Conservation (phyloP, 2,113 vertebrate species). For the Falcunculus frontatus region DNA sequence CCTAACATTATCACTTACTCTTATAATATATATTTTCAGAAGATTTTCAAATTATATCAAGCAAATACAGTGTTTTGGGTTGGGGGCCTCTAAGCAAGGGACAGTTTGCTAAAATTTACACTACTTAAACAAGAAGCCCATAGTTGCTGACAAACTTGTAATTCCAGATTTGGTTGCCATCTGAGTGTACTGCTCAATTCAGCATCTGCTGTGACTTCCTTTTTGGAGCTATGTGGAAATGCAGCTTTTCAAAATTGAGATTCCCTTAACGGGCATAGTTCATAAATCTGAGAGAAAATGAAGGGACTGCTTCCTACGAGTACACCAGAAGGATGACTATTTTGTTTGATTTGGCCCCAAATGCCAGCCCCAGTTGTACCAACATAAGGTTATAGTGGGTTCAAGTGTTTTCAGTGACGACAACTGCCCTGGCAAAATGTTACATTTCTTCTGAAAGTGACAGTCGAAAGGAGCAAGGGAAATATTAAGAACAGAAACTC, state of each 20-base stretch:
- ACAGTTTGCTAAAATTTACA: background rate
- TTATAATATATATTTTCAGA: background rate
- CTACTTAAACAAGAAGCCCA: background rate
- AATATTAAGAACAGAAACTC: background rate
- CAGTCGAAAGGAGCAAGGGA: background rate
- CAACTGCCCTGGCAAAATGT: background rate
- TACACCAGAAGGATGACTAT: background rate
- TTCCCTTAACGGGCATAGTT: background rate
- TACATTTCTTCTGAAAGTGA: background rate
- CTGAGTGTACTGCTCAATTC: background rate
- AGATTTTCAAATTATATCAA: background rate
- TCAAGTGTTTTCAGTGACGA: background rate
- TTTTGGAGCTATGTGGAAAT: background rate
- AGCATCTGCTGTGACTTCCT: background rate
- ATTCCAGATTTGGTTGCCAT: background rate
- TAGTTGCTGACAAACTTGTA: background rate
- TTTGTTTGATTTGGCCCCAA: background rate
- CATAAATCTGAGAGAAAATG: background rate
- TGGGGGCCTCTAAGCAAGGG: background rate
- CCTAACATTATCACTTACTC: background rate
- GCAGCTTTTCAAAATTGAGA: background rate
- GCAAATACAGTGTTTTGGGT: background rate
- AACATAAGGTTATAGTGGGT: background rate
- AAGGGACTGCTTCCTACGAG: background rate
- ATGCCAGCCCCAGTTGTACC: background rate